Evolutionary conservation across 2,888 invertebrate genomes (phyloP), one percentile per base, ranked within the genome.

Genomic region (Polydrusus tereticollis): DNA sequence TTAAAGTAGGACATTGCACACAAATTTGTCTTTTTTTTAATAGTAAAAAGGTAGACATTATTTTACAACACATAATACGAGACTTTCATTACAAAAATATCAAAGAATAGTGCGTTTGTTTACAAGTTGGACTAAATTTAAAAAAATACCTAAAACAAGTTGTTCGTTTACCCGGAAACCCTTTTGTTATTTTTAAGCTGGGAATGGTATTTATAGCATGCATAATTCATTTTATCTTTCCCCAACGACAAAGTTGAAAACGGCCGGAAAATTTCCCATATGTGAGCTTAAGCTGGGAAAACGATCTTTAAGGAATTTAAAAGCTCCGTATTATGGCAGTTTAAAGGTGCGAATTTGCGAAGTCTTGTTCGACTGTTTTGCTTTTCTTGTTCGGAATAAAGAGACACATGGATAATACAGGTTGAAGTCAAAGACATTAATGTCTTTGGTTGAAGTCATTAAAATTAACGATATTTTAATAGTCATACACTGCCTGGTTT

Each of bases 211-310:
- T 68, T 72, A 72, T 60, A 50, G 33, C 21, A 62, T 72, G 63
- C 60, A 72, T 72, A 62, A 72, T 72, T 68, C 63, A 72, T 68
- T 33, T 50, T 63, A 63, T 72, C 57, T 47, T 55, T 57, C 72
- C 72, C 68, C 55, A 55, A 47, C 63, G 69, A 64, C 69, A 64
- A 70, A 70, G 69, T 70, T 70, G 64, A 70, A 64, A 70, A 57
- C 69, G 52, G 26, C 64, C 64, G 69, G 69, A 70, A 70, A 70
- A 70, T 70, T 70, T 70, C 69, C 69, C 69, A 70, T 70, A 70
- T 70, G 69, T 70, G 64, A 70, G 69, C 69, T 64, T 64, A 38
- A 36, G 55, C 64, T 33, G 41, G 69, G 68, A 68, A 60, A 68
- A 68, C 60, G 60, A 52, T 57, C 64, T 58, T 59, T 58, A 26